Evolutionary conservation across 2,797 vertebrate species (phyloP).

Genomic region (Phrynocephalus forsythii): DNA sequence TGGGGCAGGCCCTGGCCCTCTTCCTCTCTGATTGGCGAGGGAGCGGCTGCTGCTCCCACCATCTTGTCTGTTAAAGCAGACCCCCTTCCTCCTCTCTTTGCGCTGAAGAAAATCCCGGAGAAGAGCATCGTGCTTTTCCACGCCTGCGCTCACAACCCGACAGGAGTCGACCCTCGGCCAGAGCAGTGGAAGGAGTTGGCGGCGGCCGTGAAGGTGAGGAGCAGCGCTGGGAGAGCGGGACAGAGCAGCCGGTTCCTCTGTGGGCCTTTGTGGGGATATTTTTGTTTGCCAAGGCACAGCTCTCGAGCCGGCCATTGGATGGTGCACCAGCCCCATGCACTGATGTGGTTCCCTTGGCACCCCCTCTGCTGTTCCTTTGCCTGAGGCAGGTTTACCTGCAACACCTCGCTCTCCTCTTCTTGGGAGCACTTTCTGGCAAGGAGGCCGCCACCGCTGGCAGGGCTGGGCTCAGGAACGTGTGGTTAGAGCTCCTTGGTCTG

Average conservation of each 20-base stretch:
- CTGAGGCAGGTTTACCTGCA: too few species aligned
- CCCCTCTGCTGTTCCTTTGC: too few species aligned
- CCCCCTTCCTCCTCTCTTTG: conserved; percentile 3
- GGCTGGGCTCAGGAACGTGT: too few species aligned
- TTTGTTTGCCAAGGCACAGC: too few species aligned
- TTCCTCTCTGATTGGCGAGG: neutral
- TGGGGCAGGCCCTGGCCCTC: neutral
- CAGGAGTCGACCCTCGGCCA: conserved; percentile 92
- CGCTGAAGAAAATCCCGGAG: conserved; percentile 93
- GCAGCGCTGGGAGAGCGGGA: accelerated
- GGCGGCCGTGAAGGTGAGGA: conserved; percentile 86
- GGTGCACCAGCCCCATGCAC: too few species aligned
- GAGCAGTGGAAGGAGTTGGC: conserved; percentile 97
- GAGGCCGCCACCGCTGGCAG: too few species aligned
- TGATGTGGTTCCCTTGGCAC: too few species aligned
- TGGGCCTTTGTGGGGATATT: neutral
- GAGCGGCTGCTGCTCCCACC: neutral
- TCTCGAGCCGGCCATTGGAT: too few species aligned
- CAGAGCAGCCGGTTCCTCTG: neutral
- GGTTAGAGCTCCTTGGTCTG: too few species aligned
- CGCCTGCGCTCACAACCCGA: conserved; percentile 98
- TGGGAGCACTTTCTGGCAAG: too few species aligned
- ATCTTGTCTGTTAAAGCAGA: too few species aligned
- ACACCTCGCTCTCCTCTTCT: too few species aligned
- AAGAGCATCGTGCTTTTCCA: conserved; percentile 93